phyloP scores from a whole-genome alignment of 1,140 invertebrate species.

The Wiebesia pumilae region DNA sequence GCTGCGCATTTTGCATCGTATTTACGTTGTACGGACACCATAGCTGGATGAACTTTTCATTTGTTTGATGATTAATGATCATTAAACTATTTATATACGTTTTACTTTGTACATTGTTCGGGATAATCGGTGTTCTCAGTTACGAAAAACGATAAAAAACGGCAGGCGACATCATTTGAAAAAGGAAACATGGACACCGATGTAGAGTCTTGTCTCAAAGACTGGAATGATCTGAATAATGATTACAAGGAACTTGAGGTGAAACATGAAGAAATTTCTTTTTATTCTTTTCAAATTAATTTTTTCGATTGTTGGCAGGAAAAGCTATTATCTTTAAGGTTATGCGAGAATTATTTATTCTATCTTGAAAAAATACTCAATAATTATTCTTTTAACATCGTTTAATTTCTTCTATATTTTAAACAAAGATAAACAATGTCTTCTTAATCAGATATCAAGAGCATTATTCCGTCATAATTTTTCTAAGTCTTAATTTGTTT shows the following conservation, averaged over 20 bases:
- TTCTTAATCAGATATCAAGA: not conserved
- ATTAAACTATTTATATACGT: not conserved
- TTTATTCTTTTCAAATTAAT: not conserved
- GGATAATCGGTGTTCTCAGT: not conserved
- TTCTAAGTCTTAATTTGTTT: constrained; percentile 21
- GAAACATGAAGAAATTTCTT: constrained; percentile 53
- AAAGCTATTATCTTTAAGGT: not conserved
- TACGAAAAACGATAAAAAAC: constrained; percentile 22
- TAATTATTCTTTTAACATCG: not conserved
- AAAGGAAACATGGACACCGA: constrained; percentile 74
- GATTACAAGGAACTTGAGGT: constrained; percentile 87
- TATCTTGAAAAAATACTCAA: not conserved
- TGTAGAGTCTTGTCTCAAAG: constrained; percentile 80
- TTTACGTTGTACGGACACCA: not conserved
- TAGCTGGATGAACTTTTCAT: constrained; percentile 13
- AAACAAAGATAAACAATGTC: not conserved
- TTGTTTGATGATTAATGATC: not conserved
- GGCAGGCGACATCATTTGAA: constrained; percentile 34
- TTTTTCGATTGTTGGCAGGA: constrained; percentile 5
- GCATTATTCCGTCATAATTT: not conserved
- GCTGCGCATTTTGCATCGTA: constrained; percentile 11
- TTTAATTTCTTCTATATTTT: constrained; percentile 1
- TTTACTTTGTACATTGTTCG: not conserved
- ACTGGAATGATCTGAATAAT: constrained; percentile 85
- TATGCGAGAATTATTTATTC: not conserved